Evolutionary conservation across 2,888 invertebrate genomes (phyloP).

Genomic region (Sphecodes monilicornis): DNA sequence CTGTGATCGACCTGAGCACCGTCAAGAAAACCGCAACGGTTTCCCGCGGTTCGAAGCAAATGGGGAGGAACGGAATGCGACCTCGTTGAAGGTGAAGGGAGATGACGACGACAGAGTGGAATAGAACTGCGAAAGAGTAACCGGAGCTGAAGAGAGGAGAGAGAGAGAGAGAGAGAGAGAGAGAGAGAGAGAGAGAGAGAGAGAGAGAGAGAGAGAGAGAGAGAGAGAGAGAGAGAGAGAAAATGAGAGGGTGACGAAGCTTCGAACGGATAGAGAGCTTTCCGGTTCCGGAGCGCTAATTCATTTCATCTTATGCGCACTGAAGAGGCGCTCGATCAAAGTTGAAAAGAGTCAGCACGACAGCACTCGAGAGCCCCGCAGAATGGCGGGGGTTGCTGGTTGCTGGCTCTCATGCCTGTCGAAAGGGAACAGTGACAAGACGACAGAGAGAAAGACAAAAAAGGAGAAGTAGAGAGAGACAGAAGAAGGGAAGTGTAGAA

Average conservation of each 20-base stretch:
- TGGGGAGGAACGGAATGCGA: constrained; percentile 18
- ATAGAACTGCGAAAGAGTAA: not conserved
- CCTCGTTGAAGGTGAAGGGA: constrained; percentile 10
- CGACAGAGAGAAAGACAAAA: constrained; percentile 37
- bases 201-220: not conserved
- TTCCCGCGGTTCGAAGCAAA: constrained; percentile 41
- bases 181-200: not conserved
- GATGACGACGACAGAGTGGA: not conserved
- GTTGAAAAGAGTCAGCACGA: constrained; percentile 79
- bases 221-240: constrained; percentile 26
- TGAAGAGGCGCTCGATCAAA: constrained; percentile 83
- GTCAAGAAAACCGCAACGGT: constrained; percentile 62
- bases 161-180: not conserved
- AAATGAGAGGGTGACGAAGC: constrained; percentile 45
- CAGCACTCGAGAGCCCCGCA: constrained; percentile 73
- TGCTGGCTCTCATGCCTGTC: constrained; percentile 27
- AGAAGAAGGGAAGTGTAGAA: not conserved
- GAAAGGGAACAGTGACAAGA: constrained; percentile 47
- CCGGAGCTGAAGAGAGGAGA: not conserved
- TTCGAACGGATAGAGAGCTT: constrained; percentile 28
- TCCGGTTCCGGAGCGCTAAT: constrained; percentile 75
- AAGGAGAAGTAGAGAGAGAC: not conserved
- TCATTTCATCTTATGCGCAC: constrained; percentile 81
- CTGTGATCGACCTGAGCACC: constrained; percentile 16
- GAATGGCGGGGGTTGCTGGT: constrained; percentile 56